Evolutionary conservation across 2,888 invertebrate genomes (phyloP).

Genomic region (Tenthredo distinguenda): DNA sequence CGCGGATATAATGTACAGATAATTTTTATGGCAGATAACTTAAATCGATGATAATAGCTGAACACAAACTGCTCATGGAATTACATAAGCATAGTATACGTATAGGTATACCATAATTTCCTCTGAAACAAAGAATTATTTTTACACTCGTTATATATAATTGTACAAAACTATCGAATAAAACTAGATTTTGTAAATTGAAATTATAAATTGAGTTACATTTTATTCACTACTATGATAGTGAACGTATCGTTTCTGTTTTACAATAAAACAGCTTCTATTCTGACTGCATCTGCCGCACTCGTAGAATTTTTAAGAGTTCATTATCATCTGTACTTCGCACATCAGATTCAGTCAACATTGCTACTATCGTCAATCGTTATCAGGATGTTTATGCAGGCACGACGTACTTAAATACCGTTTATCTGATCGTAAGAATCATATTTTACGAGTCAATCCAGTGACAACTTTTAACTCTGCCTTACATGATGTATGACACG

Average conservation of each 20-base stretch:
- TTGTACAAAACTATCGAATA: not conserved
- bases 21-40: not conserved
- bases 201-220: not conserved
- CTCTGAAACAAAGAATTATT: not conserved
- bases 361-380: no score
- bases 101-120: not conserved
- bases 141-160: constrained; percentile 5
- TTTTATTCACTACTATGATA: not conserved
- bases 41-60: not conserved
- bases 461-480: not conserved
- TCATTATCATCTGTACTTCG: not conserved
- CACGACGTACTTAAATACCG: not conserved
- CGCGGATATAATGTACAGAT: not conserved
- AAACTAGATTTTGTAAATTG: not conserved
- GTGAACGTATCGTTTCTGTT: not conserved
- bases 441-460: not conserved
- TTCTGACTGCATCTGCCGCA: not conserved
- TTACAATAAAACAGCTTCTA: not conserved
- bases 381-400: not conserved
- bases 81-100: not conserved
- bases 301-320: not conserved
- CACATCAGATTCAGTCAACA: not conserved
- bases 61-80: not conserved
- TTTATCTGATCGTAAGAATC: not conserved
- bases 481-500: not conserved